Evolutionary conservation across 2,888 invertebrate species (phyloP).

Genomic region (Syritta pipiens): DNA sequence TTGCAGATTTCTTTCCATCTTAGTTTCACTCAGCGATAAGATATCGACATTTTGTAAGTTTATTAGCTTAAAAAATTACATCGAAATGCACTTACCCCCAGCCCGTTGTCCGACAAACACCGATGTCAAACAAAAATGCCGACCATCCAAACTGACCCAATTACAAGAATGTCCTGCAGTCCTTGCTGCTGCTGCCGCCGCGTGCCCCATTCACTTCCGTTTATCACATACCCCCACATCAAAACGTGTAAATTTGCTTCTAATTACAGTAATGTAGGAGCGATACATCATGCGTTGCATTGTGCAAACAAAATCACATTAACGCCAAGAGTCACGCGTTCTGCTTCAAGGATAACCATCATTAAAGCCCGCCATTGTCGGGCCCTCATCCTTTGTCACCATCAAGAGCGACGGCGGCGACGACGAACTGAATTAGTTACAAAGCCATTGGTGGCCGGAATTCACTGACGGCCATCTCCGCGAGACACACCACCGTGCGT

Average conservation of each 20-base stretch:
- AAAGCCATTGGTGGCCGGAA: constrained; percentile 1
- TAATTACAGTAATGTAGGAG: constrained; percentile 12
- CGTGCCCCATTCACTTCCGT: too few species aligned
- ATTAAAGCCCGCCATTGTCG: constrained; percentile 19
- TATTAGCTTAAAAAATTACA: too few species aligned
- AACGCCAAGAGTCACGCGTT: constrained; percentile 35
- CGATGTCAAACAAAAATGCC: too few species aligned
- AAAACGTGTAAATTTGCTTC: not conserved
- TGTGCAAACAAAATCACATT: constrained; percentile 46
- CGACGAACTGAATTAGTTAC: constrained; percentile 28
- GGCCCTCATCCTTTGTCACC: not conserved
- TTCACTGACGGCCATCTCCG: not conserved
- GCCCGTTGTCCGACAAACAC: too few species aligned
- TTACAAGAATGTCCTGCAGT: too few species aligned
- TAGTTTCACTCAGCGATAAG: too few species aligned
- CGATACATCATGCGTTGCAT: constrained; percentile 13
- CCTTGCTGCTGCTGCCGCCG: too few species aligned
- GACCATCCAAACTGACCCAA: too few species aligned
- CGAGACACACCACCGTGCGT: not conserved
- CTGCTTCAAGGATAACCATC: constrained; percentile 45
- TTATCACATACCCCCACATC: too few species aligned
- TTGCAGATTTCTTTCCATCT: too few species aligned
- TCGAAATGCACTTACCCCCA: too few species aligned
- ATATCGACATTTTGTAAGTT: too few species aligned
- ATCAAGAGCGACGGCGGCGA: not conserved